Evolutionary conservation across 1,140 invertebrate species (phyloP), one percentile per base, ranked within the genome.

Genomic region (Macrosteles quadrilineatus): DNA sequence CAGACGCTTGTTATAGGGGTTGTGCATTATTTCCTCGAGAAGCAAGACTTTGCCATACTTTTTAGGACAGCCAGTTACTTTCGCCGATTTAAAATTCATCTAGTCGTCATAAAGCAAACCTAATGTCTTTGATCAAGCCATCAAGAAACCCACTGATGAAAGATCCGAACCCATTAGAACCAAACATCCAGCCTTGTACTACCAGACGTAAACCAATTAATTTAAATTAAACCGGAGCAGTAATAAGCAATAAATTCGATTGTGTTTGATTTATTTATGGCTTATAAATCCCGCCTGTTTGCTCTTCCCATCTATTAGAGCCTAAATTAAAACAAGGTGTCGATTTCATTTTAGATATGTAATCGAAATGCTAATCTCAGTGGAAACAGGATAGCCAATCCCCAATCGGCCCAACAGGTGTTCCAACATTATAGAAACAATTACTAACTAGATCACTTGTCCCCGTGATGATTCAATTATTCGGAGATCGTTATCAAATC

Each of bases 281-380:
- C 9, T 2, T 59, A 14, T 14, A 59, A 21, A 59, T 11, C 27
- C 12, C 23, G 4, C 14, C 12, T 59, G 55, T 59, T 59, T 59
- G n/a, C 55, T 59, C 55, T 27, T 59, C 55, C 23, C 55, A 23
- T 25, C 55, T 25, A 50, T 50, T 50, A 50, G 47, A 50, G 55
- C 55, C 27, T 23, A 30, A 30, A 59, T 59, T 59, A 59, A 50
- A 59, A 59, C 55, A 59, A 59, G 55, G 55, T 59, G 55, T 59
- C 55, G 55, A 59, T 59, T 59, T 59, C 55, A 59, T 59, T 59
- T 59, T 23, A 59, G 55, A 59, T 59, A 59, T 30, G 55, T 30
- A 59, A 59, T 59, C 21, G 55, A 23, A 59, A 59, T 59, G 27
- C 21, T 59, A 59, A 59, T 59, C 55, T 50, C 14, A 25, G 4